phyloP scores from a whole-genome alignment of 2,888 invertebrate genomes.

The Coecobrya sp. region DNA sequence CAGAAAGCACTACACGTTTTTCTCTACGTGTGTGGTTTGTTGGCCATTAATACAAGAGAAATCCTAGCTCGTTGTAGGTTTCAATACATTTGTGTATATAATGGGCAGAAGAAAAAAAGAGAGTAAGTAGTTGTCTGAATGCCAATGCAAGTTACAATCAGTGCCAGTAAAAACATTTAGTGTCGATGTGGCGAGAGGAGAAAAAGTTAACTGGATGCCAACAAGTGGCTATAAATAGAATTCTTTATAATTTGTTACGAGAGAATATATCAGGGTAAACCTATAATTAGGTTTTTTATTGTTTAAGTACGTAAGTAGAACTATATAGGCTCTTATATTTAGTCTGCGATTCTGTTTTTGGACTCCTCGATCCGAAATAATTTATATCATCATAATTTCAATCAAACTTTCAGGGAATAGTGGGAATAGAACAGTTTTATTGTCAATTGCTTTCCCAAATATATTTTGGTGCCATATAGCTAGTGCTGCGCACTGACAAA shows the following conservation, averaged over 20 bases:
- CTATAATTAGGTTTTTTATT: conserved; percentile 53
- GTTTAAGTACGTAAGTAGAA: too few species aligned
- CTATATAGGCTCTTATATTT: too few species aligned
- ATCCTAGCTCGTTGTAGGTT: not conserved
- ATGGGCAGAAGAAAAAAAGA: not conserved
- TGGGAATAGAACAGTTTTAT: too few species aligned
- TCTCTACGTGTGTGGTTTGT: conserved; percentile 45
- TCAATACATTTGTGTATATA: not conserved
- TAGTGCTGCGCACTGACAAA: too few species aligned
- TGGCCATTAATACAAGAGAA: not conserved
- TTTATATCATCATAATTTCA: too few species aligned
- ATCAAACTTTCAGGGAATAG: too few species aligned
- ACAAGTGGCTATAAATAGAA: conserved; percentile 81
- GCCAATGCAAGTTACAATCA: conserved; percentile 29
- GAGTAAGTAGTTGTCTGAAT: conserved; percentile 40
- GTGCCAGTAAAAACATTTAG: conserved; percentile 54
- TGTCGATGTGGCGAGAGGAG: conserved; percentile 36
- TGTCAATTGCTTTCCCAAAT: too few species aligned
- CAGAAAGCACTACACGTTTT: not conserved
- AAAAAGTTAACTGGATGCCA: conserved; percentile 61
- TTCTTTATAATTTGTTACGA: conserved; percentile 20
- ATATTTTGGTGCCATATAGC: too few species aligned
- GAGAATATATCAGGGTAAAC: conserved; percentile 13
- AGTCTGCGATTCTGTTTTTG: too few species aligned
- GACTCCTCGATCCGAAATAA: too few species aligned